A percentile compares a stretch with the other conserved stretches of the same genome.
phyloP scores from a whole-genome alignment of 2,113 vertebrate genomes.

The Arvicanthis niloticus region DNA sequence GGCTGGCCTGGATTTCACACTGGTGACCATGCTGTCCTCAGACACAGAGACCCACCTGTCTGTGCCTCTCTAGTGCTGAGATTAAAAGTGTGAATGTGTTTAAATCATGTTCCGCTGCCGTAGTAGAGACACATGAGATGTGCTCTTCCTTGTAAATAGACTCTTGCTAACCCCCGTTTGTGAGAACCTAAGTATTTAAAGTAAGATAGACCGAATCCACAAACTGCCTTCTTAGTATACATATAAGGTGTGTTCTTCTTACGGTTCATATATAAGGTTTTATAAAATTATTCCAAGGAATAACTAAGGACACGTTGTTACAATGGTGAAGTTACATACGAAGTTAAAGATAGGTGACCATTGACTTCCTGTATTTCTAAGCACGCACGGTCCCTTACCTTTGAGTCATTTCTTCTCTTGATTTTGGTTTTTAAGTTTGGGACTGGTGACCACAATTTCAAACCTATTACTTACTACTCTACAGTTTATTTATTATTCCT shows the following conservation, averaged over 20 bases:
- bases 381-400: neutral
- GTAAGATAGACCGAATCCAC: conserved; percentile 3
- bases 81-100: neutral
- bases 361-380: neutral
- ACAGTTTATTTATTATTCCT: conserved; percentile 22
- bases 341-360: neutral
- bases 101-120: neutral
- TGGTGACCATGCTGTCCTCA: neutral
- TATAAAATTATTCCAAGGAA: conserved; percentile 38
- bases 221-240: neutral
- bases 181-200: neutral
- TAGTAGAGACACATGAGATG: neutral
- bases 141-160: conserved; percentile 33
- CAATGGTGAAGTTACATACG: neutral
- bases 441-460: neutral
- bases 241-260: conserved; percentile 15
- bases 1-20: neutral
- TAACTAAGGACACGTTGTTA: conserved; percentile 11
- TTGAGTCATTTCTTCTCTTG: conserved; percentile 36
- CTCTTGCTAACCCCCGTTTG: neutral
- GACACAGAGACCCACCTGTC: neutral
- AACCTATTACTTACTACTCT: neutral
- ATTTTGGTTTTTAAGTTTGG: conserved; percentile 15
- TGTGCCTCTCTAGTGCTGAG: neutral
- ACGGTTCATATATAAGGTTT: neutral